Evolutionary conservation across 1,140 invertebrate species (phyloP), one percentile per base, ranked within the genome.

Genomic region (Delia radicum): DNA sequence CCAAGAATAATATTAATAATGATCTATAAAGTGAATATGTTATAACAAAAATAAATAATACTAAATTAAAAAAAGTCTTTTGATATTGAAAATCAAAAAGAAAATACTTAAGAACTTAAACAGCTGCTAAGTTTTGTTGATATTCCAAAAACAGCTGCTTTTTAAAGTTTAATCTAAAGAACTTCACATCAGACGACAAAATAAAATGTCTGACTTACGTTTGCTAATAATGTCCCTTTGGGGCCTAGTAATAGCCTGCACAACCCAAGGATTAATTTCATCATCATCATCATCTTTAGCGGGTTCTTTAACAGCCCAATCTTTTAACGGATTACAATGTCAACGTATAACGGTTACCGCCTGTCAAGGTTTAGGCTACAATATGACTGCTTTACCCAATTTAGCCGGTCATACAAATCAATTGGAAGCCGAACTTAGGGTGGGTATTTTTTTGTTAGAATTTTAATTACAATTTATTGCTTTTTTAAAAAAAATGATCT

Each of bases 371-470:
- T 87, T 96, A 78, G 91, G 93, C 78, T 97, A 96, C 87, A 96
- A 96, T 87, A 91, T 93, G 86, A 97, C 95, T 10, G 89, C 92
- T n/a, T 93, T 95, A 93, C 95, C 94, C 42, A 95, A 95, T 86
- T 89, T 93, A 65, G 90, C 94, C 87, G 93, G 93, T 2, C 93
- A 95, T 82, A 89, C 90, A 69, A 92, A 91, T 83, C 94, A 95
- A 85, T 89, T 91, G 79, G 91, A 93, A 80, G 93, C 93, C 69
- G 91, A 92, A 81, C 87, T 90, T 80, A 90, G 89, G 89, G 92
- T 94, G 88, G 90, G 87, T 87, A 74, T 55, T 55, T 21, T 55
- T 21, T 55, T 67, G 7, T 29, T 67, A 42, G 37, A 42, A 42
- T 15, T 42, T 42, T 42, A 5, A 5, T 10, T 33, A 5, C 31